Conservation (phyloP, 2,797 vertebrate species). For the Simalia tracyae region DNA sequence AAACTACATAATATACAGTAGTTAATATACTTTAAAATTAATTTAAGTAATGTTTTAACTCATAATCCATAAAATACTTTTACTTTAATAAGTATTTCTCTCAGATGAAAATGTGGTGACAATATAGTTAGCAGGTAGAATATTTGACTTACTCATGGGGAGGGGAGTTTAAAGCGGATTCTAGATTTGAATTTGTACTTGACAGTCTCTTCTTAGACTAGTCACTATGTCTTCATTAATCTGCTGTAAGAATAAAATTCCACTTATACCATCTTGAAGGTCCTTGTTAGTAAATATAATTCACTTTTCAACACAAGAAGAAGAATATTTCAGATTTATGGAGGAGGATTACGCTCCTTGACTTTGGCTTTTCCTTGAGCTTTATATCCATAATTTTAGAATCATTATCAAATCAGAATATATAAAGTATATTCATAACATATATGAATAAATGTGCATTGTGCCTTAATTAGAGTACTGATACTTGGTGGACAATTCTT, state of each 20-base stretch:
- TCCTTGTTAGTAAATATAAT: background rate
- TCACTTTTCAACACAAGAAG: background rate
- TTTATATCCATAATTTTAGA: background rate
- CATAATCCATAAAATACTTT: conserved; percentile 39
- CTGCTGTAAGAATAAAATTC: background rate
- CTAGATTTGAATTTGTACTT: background rate
- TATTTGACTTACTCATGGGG: background rate
- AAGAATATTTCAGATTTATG: background rate
- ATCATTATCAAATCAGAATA: background rate
- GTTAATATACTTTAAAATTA: conserved; percentile 33
- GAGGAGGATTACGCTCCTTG: background rate
- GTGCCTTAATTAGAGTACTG: no score
- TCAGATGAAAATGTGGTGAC: background rate
- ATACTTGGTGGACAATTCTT: no score
- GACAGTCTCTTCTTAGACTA: background rate
- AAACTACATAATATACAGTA: conserved; percentile 17
- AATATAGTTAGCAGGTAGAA: background rate
- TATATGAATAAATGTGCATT: no score
- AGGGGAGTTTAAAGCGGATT: background rate
- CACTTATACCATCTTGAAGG: background rate
- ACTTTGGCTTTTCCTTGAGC: background rate
- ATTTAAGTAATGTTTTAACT: conserved; percentile 41
- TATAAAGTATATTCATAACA: no score
- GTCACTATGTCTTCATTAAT: background rate
- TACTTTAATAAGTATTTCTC: background rate